phyloP scores from a whole-genome alignment of 2,113 vertebrate genomes.

The Scytalopus superciliaris region DNA sequence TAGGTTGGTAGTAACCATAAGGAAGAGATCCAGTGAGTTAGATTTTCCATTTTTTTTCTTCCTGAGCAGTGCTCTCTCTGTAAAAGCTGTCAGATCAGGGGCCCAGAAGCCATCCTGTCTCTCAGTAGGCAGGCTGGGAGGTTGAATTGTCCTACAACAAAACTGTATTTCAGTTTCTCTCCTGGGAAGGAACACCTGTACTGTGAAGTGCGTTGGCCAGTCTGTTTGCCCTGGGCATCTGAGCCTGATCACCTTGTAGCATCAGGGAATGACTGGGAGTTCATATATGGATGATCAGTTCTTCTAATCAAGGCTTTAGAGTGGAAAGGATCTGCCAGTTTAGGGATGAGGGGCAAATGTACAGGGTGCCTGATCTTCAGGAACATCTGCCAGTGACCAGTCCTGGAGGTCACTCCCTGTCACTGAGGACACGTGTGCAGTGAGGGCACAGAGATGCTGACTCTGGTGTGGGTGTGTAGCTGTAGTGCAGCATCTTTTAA shows the following conservation, averaged over 20 bases:
- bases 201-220: neutral
- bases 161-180: neutral
- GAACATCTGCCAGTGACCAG: neutral
- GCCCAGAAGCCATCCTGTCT: neutral
- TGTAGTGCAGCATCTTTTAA: neutral
- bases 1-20: neutral
- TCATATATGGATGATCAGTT: neutral
- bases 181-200: neutral
- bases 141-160: neutral
- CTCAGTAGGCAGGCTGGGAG: neutral
- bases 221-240: neutral
- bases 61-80: neutral
- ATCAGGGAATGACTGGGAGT: neutral
- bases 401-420: neutral
- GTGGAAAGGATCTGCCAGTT: neutral
- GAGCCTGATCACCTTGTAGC: neutral
- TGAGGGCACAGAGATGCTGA: neutral
- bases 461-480: accelerated
- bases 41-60: neutral
- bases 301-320: neutral
- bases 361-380: neutral
- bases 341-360: neutral
- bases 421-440: neutral
- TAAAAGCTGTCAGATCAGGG: neutral
- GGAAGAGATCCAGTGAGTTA: neutral